Evolutionary conservation across 1,140 invertebrate genomes (phyloP).

Genomic region (Bombus huntii): DNA sequence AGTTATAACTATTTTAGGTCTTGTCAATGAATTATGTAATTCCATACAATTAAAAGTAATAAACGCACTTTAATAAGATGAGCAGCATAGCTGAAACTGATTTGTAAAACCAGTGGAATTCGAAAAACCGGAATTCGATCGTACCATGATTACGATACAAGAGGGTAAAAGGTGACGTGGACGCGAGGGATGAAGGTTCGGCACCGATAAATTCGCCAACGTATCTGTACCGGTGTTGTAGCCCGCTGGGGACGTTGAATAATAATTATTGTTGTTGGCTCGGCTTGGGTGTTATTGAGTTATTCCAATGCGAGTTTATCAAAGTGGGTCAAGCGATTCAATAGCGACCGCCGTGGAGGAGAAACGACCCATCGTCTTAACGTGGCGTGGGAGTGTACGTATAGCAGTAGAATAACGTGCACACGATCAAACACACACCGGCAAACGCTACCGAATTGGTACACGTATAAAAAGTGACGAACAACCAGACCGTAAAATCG

Average conservation of each 20-base stretch:
- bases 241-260: conserved; percentile 70
- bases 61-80: not conserved
- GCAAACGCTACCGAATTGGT: conserved; percentile 25
- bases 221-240: conserved; percentile 34
- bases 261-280: conserved; percentile 80
- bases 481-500: not conserved
- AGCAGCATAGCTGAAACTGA: not conserved
- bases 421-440: conserved; percentile 4
- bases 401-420: conserved; percentile 25
- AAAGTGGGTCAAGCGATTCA: conserved; percentile 83
- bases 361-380: conserved; percentile 70
- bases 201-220: conserved; percentile 56
- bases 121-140: not conserved
- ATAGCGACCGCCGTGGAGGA: conserved; percentile 76
- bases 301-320: conserved; percentile 82
- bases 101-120: not conserved
- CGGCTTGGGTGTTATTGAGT: conserved; percentile 78
- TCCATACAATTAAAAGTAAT: not conserved
- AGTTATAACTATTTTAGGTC: not conserved
- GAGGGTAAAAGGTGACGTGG: not conserved
- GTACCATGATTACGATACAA: not conserved
- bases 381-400: conserved; percentile 69
- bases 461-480: not conserved
- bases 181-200: conserved; percentile 21
- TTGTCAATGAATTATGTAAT: not conserved